A percentile compares a stretch with the other conserved stretches of the same genome.
phyloP scores from a whole-genome alignment of 2,113 vertebrate genomes.

The Agapornis roseicollis region DNA sequence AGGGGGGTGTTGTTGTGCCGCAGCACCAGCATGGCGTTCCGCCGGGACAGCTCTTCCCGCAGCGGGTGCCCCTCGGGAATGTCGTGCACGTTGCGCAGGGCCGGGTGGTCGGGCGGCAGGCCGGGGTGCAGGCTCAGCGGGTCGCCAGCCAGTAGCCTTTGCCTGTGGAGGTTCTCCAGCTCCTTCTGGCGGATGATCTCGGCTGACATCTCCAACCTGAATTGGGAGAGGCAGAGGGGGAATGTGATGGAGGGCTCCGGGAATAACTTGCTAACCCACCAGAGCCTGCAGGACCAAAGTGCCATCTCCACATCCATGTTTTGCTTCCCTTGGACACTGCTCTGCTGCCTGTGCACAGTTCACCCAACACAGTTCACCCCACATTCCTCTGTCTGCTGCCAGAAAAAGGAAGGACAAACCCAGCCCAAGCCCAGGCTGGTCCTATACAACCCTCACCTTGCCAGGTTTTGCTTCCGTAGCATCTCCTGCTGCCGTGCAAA shows the following conservation, averaged over 20 bases:
- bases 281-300: fast-evolving
- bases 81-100: slow-evolving; percentile 86
- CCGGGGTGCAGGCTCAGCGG: slow-evolving; percentile 78
- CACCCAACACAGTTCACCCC: background rate
- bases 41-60: slow-evolving; percentile 85
- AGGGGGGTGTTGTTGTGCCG: slow-evolving; percentile 86
- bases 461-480: slow-evolving; percentile 93
- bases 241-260: fast-evolving
- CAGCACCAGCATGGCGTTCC: slow-evolving; percentile 91
- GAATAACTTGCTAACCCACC: fast-evolving
- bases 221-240: background rate
- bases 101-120: slow-evolving; percentile 85
- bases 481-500: slow-evolving; percentile 95
- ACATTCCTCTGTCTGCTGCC: fast-evolving
- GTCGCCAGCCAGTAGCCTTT: slow-evolving; percentile 81
- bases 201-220: slow-evolving; percentile 92
- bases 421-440: background rate
- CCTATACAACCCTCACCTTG: slow-evolving; percentile 72
- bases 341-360: fast-evolving
- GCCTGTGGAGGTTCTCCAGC: slow-evolving; percentile 85
- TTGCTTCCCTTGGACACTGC: fast-evolving
- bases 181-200: slow-evolving; percentile 95
- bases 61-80: slow-evolving; percentile 86
- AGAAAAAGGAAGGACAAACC: background rate
- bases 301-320: fast-evolving